phyloP scores from a whole-genome alignment of 2,888 invertebrate genomes.

The Drosophila meridiana region DNA sequence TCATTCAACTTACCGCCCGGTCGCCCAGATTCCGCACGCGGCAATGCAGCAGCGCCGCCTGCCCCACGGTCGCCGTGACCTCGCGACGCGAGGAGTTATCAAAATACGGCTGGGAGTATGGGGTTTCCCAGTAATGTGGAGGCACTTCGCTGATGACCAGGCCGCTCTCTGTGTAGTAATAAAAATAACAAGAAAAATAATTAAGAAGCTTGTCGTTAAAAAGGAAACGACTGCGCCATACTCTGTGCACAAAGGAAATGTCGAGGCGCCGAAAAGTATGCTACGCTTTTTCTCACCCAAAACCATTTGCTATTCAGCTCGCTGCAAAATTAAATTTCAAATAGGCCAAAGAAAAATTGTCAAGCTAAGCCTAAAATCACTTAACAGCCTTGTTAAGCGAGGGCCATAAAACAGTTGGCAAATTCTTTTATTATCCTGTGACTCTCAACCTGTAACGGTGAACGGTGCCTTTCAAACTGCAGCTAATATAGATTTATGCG shows the following conservation, averaged over 20 bases:
- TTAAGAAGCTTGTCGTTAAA: slow-evolving; percentile 14
- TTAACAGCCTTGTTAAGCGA: slow-evolving; percentile 5
- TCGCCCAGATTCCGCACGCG: slow-evolving; percentile 94
- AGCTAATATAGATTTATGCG: slow-evolving; percentile 9
- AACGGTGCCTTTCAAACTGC: slow-evolving; percentile 3
- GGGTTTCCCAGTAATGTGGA: slow-evolving; percentile 86
- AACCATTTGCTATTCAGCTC: background rate
- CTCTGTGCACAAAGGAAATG: slow-evolving; percentile 7
- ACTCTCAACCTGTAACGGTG: background rate
- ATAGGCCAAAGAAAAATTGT: background rate
- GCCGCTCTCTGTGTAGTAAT: slow-evolving; percentile 79
- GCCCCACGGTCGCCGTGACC: slow-evolving; percentile 94
- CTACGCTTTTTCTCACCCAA: background rate
- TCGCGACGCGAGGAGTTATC: slow-evolving; percentile 94
- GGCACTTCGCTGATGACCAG: slow-evolving; percentile 84
- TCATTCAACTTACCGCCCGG: slow-evolving; percentile 90
- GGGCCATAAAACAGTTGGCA: slow-evolving; percentile 1
- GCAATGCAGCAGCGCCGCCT: slow-evolving; percentile 94
- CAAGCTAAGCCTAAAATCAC: background rate
- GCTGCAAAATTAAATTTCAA: background rate
- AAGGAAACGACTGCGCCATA: slow-evolving; percentile 2
- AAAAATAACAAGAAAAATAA: slow-evolving; percentile 19
- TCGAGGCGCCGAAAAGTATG: slow-evolving; percentile 8
- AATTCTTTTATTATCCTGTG: slow-evolving; percentile 5
- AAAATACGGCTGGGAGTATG: slow-evolving; percentile 94